A percentile compares a stretch with the other conserved stretches of the same genome.
These are phyloP conservation scores for Petrocephalus zakoni DNA, from an alignment of 2,113 vertebrate genomes.

Conservation along the genomic window DNA sequence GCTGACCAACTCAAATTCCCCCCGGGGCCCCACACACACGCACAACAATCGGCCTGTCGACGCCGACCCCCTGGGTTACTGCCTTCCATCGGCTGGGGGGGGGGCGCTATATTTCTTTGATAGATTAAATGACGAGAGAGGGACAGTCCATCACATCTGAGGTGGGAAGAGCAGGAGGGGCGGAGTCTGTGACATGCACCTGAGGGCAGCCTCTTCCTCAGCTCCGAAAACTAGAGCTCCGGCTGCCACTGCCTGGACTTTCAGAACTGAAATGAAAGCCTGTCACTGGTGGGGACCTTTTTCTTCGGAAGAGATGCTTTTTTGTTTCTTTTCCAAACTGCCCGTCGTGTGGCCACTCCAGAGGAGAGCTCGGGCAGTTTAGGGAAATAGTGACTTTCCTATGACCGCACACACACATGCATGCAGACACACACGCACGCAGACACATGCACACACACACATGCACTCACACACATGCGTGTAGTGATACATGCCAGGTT, in stretches of 20 bases:
- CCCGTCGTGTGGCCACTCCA: background rate
- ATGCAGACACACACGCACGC: too few relatives aligned
- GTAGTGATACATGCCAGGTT: background rate
- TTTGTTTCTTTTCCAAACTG: background rate
- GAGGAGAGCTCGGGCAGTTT: background rate
- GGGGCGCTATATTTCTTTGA: background rate
- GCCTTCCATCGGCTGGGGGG: background rate
- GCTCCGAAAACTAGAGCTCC: background rate
- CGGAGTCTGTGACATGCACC: conserved; percentile 13
- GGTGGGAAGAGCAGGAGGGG: conserved; percentile 22
- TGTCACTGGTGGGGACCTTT: background rate
- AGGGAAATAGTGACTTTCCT: background rate
- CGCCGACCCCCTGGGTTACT: too few relatives aligned
- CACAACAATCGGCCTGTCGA: too few relatives aligned
- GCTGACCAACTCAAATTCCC: too few relatives aligned
- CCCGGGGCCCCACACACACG: too few relatives aligned
- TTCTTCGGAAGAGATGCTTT: background rate
- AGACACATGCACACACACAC: background rate
- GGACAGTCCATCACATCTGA: conserved; percentile 26
- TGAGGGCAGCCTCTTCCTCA: background rate
- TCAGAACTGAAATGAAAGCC: background rate
- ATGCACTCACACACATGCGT: too few relatives aligned
- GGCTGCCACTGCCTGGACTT: background rate
- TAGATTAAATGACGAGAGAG: background rate
- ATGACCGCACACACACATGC: background rate